phyloP scores from a whole-genome alignment of 2,797 vertebrate species.

The Perodicticus potto region DNA sequence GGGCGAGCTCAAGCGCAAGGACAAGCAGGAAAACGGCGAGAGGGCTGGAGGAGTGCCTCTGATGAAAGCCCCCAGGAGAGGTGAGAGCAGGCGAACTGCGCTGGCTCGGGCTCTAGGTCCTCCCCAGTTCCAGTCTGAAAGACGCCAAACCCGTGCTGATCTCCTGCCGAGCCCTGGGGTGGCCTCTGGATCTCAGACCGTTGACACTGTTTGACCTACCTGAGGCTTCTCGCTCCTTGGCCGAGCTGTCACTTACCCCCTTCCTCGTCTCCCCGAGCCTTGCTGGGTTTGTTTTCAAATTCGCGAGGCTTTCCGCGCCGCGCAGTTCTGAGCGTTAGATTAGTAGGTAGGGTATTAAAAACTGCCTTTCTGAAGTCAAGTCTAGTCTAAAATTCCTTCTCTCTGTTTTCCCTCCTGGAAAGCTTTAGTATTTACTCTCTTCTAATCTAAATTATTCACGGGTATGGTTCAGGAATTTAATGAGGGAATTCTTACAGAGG shows the following conservation, averaged over 20 bases:
- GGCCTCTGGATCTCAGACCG: conserved; percentile 8
- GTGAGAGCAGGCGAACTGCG: conserved; percentile 84
- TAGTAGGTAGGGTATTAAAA: conserved; percentile 62
- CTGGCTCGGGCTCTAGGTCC: background rate
- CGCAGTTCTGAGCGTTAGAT: conserved; percentile 33
- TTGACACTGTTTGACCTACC: conserved; percentile 73
- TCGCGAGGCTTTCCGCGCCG: conserved; percentile 63
- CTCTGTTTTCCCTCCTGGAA: conserved; percentile 6
- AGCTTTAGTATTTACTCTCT: background rate
- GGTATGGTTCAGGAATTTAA: background rate
- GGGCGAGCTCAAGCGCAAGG: conserved; percentile 86
- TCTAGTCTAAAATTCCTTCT: background rate
- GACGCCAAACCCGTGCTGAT: background rate
- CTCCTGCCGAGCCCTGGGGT: conserved; percentile 29
- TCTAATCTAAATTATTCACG: background rate
- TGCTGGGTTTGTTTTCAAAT: conserved; percentile 77
- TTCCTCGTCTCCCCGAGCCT: background rate
- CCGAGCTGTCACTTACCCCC: conserved; percentile 77
- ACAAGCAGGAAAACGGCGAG: conserved; percentile 87
- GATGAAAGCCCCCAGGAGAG: conserved; percentile 89
- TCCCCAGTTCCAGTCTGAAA: background rate
- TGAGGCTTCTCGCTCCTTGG: conserved; percentile 58
- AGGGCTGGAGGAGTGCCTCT: conserved; percentile 82
- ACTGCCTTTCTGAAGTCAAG: conserved; percentile 40
- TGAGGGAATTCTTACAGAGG: conserved; percentile 59